Evolutionary conservation across 2,113 vertebrate genomes (phyloP), one percentile per base, ranked within the genome.

Genomic region (Anas platyrhynchos): DNA sequence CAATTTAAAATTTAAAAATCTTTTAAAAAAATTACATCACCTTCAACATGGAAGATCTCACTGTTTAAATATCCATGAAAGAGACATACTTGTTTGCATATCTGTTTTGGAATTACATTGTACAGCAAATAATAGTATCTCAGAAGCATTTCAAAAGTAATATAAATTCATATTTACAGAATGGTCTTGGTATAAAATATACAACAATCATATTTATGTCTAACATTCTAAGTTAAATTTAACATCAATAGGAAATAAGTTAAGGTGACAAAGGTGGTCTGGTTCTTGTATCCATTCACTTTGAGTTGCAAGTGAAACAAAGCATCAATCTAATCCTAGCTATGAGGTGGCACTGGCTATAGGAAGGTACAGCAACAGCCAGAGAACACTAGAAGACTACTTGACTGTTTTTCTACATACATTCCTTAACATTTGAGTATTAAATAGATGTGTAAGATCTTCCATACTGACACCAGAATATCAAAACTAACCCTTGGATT

Each of bases 11-110:
- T 98, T 98, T 98, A 98, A 97, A 98, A 98, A 97, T 97, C 98
- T 98, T 98, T 98, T 98, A 97, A 96, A 96, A 98, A 98, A 98
- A 98, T 98, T 97, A 98, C 97, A 98, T 98, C 97, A 96, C 97
- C 97, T 98, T 98, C 98, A 98, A 98, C 98, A 98, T 98, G 98
- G 98, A 98, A 98, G 98, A 98, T 98, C 98, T 98, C 97, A 98
- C 97, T 97, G 98, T 98, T 97, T 98, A 98, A 98, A 98, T 97
- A 98, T 97, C 97, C 98, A 97, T 97, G 98, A 98, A 98, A 98
- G 87, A 98, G 97, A 98, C 97, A 98, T 91, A 97, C 93, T 96
- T 93, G 96, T 98, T 98, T 98, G 98, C 98, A 98, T 98, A 98
- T 98, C 97, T 97, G 96, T 98, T 98, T 96, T 96, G 96, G 97